Percentiles rank a stretch among this genome's conserved stretches.
phyloP scores from a whole-genome alignment of 2,113 vertebrate species.

The Rhinolophus sinicus region DNA sequence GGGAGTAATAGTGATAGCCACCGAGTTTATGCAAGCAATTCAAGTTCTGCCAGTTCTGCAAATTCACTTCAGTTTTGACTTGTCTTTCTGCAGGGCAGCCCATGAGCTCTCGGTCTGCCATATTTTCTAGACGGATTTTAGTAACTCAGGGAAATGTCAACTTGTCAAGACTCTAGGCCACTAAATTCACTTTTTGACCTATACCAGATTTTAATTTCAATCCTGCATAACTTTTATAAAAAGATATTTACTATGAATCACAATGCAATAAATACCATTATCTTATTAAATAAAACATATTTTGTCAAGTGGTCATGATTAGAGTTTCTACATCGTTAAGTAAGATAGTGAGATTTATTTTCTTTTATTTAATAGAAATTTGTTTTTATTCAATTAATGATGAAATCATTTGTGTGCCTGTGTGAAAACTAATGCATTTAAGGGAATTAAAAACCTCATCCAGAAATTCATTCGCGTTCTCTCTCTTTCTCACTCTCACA shows the following conservation, averaged over 20 bases:
- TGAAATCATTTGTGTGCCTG: not conserved
- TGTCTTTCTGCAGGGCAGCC: not conserved
- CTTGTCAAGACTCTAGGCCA: constrained; percentile 57
- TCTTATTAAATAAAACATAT: not conserved
- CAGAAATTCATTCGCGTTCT: not conserved
- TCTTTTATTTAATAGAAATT: constrained; percentile 6
- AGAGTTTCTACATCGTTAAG: not conserved
- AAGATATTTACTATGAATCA: not conserved
- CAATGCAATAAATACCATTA: not conserved
- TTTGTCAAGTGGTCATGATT: not conserved
- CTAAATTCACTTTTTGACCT: constrained; percentile 41
- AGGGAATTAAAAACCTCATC: not conserved
- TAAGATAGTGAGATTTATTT: not conserved
- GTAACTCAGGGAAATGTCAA: constrained; percentile 59
- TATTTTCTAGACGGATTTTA: constrained; percentile 63
- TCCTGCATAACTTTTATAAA: constrained; percentile 45
- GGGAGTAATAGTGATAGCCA: not conserved
- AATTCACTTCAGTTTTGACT: constrained; percentile 29
- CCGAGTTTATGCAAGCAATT: not conserved
- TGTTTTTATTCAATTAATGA: not conserved
- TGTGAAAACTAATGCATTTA: not conserved
- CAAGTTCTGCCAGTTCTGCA: constrained; percentile 45
- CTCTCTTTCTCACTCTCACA: rapidly evolving
- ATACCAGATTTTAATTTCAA: constrained; percentile 69
- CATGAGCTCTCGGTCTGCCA: not conserved